These are phyloP conservation scores for Ranitomeya variabilis DNA, from an alignment of 2,113 vertebrate species.

Conservation along the genomic window DNA sequence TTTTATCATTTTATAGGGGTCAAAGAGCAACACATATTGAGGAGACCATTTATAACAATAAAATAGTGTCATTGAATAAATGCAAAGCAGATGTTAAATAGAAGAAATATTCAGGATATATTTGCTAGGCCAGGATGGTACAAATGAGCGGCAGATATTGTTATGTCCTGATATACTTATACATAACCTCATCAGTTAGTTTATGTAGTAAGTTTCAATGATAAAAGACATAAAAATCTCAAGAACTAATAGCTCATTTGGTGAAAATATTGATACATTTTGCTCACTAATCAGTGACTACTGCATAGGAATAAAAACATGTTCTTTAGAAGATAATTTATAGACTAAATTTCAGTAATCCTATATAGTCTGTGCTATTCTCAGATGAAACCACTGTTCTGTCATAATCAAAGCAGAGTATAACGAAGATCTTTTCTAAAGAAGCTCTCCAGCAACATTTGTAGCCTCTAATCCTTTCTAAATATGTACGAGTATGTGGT, in stretches of 20 bases:
- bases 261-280: too few relatives aligned
- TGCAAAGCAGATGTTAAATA: slow-evolving; percentile 51
- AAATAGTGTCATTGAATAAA: slow-evolving; percentile 52
- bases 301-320: too few relatives aligned
- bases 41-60: slow-evolving; percentile 56
- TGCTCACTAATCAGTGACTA: too few relatives aligned
- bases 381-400: too few relatives aligned
- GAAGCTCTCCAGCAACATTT: too few relatives aligned
- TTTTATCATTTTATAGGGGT: slow-evolving; percentile 55
- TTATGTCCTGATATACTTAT: neutral
- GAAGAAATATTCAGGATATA: slow-evolving; percentile 36
- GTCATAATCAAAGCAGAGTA: too few relatives aligned
- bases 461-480: too few relatives aligned
- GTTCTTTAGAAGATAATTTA: too few relatives aligned
- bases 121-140: slow-evolving; percentile 38
- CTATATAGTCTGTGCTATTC: too few relatives aligned
- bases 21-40: slow-evolving; percentile 51
- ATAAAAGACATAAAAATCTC: neutral
- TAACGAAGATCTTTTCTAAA: too few relatives aligned
- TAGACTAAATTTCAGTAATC: too few relatives aligned
- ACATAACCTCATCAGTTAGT: neutral
- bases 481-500: too few relatives aligned
- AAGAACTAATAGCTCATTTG: neutral
- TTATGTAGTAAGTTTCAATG: neutral
- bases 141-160: slow-evolving; percentile 7